phyloP scores from a whole-genome alignment of 2,797 vertebrate species.

The Hoplostethus atlanticus region DNA sequence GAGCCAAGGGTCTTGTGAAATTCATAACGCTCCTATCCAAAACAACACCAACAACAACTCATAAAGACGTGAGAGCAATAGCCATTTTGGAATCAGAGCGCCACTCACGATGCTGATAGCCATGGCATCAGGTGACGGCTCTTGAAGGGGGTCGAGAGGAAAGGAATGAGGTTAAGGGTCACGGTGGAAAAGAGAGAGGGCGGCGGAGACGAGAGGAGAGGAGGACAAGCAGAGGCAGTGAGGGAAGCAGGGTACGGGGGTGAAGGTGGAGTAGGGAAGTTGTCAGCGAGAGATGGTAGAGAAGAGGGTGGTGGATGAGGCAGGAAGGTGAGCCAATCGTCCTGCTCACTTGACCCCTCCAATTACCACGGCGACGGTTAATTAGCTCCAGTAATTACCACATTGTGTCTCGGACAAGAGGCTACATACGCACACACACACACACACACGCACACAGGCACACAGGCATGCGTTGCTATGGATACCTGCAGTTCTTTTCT shows the following conservation, averaged over 20 bases:
- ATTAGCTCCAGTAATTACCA: slow-evolving; percentile 88
- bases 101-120: neutral
- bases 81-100: neutral
- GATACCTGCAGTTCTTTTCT: slow-evolving; percentile 76
- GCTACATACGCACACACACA: slow-evolving; percentile 56
- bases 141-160: slow-evolving; percentile 41
- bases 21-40: slow-evolving; percentile 31
- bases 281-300: slow-evolving; percentile 42
- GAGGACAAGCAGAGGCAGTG: neutral
- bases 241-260: slow-evolving; percentile 32
- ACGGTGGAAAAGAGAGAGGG: slow-evolving; percentile 6
- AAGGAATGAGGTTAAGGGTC: neutral
- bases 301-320: slow-evolving; percentile 63
- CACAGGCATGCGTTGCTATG: slow-evolving; percentile 74
- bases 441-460: slow-evolving; percentile 27
- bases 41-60: slow-evolving; percentile 40
- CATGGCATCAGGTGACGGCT: neutral
- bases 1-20: slow-evolving; percentile 52
- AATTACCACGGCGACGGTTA: slow-evolving; percentile 85
- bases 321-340: slow-evolving; percentile 79
- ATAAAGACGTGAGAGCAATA: slow-evolving; percentile 6
- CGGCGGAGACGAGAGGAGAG: slow-evolving; percentile 10
- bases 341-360: slow-evolving; percentile 86
- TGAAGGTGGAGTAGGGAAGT: slow-evolving; percentile 57
- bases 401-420: slow-evolving; percentile 87